A percentile compares a stretch with the other conserved stretches of the same genome.
Evolutionary conservation across 1,140 invertebrate genomes (phyloP).

Genomic region (Orchesella cincta): DNA sequence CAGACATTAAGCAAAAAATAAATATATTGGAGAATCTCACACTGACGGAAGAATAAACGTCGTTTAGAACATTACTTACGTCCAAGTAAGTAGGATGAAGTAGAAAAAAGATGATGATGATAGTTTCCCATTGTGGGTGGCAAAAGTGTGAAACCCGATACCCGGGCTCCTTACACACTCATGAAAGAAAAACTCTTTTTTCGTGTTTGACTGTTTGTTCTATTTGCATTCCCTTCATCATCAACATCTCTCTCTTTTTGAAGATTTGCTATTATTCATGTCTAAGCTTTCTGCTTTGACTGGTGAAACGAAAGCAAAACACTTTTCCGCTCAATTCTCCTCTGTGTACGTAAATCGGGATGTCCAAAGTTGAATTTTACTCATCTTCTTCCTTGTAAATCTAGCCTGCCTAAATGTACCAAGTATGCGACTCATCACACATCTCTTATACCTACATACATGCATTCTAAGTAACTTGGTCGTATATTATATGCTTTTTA

Average conservation of each 20-base stretch:
- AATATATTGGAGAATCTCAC: neutral
- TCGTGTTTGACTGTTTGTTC: conserved; percentile 25
- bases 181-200: conserved; percentile 1
- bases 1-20: neutral
- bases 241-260: neutral
- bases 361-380: no score
- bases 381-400: no score
- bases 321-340: neutral
- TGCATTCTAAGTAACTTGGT: no score
- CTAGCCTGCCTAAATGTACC: no score
- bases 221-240: conserved; percentile 19
- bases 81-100: neutral
- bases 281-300: neutral
- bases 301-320: neutral
- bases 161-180: conserved; percentile 43
- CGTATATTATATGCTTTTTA: no score
- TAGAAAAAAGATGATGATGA: conserved; percentile 37
- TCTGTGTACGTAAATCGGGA: no score
- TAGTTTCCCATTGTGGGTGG: conserved; percentile 50
- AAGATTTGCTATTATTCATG: conserved; percentile 2
- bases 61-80: neutral
- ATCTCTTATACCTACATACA: no score
- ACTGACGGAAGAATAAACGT: neutral
- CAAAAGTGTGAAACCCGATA: conserved; percentile 50
- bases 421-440: no score